Evolutionary conservation across 2,113 vertebrate species (phyloP).

Genomic region (Rafetus swinhoei): DNA sequence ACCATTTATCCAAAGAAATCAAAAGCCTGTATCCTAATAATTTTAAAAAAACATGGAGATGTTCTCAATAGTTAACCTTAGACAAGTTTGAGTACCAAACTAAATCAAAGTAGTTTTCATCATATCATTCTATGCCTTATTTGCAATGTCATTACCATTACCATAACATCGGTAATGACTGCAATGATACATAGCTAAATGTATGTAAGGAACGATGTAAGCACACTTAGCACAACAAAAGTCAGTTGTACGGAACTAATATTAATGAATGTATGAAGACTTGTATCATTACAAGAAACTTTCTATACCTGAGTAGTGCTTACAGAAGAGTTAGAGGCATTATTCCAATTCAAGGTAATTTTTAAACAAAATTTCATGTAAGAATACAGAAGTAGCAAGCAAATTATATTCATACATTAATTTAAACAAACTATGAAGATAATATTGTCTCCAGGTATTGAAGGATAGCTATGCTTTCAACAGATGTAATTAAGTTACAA

Average conservation of each 20-base stretch:
- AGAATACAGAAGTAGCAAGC: neutral
- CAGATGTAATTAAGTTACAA: neutral
- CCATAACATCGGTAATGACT: constrained; percentile 70
- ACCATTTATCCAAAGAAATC: neutral
- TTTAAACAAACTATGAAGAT: neutral
- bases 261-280: neutral
- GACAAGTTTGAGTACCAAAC: constrained; percentile 63
- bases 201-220: constrained; percentile 81
- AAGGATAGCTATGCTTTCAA: neutral
- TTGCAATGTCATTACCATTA: constrained; percentile 48
- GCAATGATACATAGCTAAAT: constrained; percentile 76
- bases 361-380: neutral
- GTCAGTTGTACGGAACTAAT: neutral
- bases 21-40: neutral
- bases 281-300: neutral
- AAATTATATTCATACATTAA: neutral
- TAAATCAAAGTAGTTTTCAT: constrained; percentile 78
- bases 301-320: neutral
- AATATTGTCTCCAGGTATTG: neutral
- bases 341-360: neutral
- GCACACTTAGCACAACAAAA: constrained; percentile 47
- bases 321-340: neutral
- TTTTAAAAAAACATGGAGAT: neutral
- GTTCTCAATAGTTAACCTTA: neutral
- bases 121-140: constrained; percentile 74